These are phyloP conservation scores for Diplazon laetatorius DNA, from an alignment of 2,888 invertebrate genomes.

Conservation along the genomic window DNA sequence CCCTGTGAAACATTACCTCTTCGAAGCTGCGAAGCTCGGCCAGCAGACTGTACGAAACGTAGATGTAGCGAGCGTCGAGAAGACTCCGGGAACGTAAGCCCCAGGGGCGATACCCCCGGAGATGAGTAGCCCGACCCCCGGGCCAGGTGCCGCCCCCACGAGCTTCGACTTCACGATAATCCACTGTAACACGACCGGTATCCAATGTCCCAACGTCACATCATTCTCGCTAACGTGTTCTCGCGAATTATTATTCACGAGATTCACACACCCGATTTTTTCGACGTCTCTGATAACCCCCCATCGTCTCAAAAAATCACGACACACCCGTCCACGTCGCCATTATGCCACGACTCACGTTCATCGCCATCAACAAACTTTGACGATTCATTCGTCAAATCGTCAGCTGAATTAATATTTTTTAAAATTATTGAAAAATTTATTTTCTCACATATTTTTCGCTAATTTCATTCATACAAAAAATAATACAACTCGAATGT, in stretches of 20 bases:
- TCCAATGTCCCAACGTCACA: slow-evolving; percentile 68
- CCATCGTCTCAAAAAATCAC: slow-evolving; percentile 3
- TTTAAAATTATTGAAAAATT: too few species aligned
- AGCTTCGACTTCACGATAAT: slow-evolving; percentile 74
- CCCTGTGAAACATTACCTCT: slow-evolving; percentile 83
- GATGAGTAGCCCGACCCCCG: slow-evolving; percentile 76
- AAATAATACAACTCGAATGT: too few species aligned
- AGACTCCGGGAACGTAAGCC: slow-evolving; percentile 78
- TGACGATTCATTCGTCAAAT: neutral
- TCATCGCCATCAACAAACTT: neutral
- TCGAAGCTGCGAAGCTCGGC: slow-evolving; percentile 87
- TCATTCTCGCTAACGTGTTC: neutral
- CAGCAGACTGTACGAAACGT: slow-evolving; percentile 86
- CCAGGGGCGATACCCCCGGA: slow-evolving; percentile 79
- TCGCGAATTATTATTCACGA: slow-evolving; percentile 5
- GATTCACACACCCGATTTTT: neutral
- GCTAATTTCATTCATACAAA: too few species aligned
- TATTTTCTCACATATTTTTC: too few species aligned
- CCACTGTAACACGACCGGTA: slow-evolving; percentile 76
- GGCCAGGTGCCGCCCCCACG: slow-evolving; percentile 81
- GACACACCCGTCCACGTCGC: neutral
- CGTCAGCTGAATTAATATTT: too few species aligned
- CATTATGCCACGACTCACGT: too few species aligned
- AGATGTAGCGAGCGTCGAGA: slow-evolving; percentile 87
- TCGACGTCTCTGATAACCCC: neutral